Conservation (phyloP, 2,797 vertebrate genomes). For the Centropyge bicolor region DNA sequence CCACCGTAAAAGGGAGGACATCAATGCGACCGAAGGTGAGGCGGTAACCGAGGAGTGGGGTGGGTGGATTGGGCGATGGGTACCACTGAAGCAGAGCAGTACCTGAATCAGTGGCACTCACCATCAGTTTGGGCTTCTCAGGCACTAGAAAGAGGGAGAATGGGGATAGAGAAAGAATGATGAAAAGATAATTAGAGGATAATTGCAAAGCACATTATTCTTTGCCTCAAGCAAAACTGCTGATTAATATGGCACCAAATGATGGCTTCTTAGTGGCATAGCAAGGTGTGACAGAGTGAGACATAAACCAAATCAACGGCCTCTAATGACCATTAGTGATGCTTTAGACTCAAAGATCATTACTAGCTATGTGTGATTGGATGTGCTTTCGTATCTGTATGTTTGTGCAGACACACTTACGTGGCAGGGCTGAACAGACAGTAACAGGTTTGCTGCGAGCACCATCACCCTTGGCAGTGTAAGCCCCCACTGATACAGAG, state of each 20-base stretch:
- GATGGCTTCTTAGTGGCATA: slow-evolving; percentile 29
- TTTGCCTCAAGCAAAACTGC: slow-evolving; percentile 49
- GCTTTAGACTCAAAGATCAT: slow-evolving; percentile 36
- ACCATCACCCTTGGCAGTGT: slow-evolving; percentile 97
- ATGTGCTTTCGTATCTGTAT: slow-evolving; percentile 6
- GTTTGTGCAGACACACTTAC: slow-evolving; percentile 61
- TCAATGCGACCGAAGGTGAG: slow-evolving; percentile 93
- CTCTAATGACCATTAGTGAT: slow-evolving; percentile 61
- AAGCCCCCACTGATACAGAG: slow-evolving; percentile 95
- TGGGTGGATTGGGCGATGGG: slow-evolving; percentile 90
- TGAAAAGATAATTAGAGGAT: slow-evolving; percentile 59
- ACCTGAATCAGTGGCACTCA: slow-evolving; percentile 90
- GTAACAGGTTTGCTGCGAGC: slow-evolving; percentile 94
- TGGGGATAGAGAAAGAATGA: slow-evolving; percentile 62
- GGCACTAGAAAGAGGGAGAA: slow-evolving; percentile 86
- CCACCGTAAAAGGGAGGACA: slow-evolving; percentile 87
- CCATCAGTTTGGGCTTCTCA: slow-evolving; percentile 91
- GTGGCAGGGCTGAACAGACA: slow-evolving; percentile 88
- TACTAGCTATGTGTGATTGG: background rate
- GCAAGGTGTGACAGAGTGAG: slow-evolving; percentile 50
- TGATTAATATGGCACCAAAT: slow-evolving; percentile 44
- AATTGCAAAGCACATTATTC: slow-evolving; percentile 62
- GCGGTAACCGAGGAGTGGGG: slow-evolving; percentile 93
- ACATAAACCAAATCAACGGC: slow-evolving; percentile 45
- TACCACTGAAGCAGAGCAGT: slow-evolving; percentile 94